Percentiles rank a stretch among this genome's conserved stretches.
phyloP scores from a whole-genome alignment of 2,113 vertebrate species.

The Enhydra lutris region DNA sequence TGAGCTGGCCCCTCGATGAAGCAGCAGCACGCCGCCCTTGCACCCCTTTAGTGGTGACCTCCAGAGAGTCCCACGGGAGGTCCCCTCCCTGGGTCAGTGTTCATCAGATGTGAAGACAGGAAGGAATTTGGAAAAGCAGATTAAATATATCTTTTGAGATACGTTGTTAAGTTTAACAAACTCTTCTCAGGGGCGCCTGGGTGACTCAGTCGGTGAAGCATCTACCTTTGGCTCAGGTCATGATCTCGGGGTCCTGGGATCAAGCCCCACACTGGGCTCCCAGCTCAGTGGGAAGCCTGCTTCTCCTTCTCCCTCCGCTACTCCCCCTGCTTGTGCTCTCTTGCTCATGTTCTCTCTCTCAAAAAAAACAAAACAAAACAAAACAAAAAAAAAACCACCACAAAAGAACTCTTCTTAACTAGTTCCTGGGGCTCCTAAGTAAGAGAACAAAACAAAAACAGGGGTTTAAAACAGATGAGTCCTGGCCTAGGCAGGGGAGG shows the following conservation, averaged over 20 bases:
- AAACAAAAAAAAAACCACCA: too few species aligned
- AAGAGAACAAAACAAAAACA: background rate
- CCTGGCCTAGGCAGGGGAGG: background rate
- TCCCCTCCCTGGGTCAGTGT: fast-evolving
- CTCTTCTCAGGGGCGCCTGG: background rate
- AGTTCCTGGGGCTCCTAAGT: background rate
- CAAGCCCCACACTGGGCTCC: too few species aligned
- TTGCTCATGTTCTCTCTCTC: too few species aligned
- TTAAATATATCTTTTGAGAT: background rate
- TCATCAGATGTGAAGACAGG: background rate
- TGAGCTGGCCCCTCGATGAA: background rate
- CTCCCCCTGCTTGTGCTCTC: too few species aligned
- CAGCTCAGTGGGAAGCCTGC: too few species aligned
- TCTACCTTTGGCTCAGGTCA: too few species aligned
- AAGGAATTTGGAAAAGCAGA: background rate
- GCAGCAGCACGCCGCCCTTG: fast-evolving
- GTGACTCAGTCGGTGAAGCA: too few species aligned
- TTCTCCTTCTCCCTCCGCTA: too few species aligned
- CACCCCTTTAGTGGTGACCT: background rate
- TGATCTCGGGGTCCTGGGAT: too few species aligned
- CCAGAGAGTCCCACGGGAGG: background rate
- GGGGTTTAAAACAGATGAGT: background rate
- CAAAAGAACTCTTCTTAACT: background rate
- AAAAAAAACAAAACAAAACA: too few species aligned
- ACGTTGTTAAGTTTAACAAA: background rate